A percentile compares a stretch with the other conserved stretches of the same genome.
Conservation (phyloP, 92 coral and sea anemone genomes). For the Virgularia gustaviana region DNA sequence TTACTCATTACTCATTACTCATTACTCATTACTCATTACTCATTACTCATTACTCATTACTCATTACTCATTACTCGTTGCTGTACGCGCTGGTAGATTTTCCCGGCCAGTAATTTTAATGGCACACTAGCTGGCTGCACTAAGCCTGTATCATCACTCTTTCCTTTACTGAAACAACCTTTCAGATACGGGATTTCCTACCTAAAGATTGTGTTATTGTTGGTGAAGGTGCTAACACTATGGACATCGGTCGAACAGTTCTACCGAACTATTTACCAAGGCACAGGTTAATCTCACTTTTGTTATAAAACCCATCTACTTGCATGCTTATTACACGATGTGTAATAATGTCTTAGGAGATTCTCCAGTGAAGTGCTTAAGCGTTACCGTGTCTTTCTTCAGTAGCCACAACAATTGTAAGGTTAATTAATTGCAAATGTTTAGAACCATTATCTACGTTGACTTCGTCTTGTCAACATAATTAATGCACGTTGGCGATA, state of each 20-base stretch:
- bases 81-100: no score
- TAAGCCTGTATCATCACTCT: background rate
- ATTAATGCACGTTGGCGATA: no score
- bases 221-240: conserved; percentile 92
- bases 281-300: conserved; percentile 50
- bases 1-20: conserved; percentile 4
- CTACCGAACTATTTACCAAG: conserved; percentile 72
- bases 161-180: background rate
- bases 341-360: background rate
- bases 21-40: background rate
- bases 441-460: no score
- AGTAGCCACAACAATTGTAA: no score
- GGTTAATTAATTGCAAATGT: no score
- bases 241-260: conserved; percentile 96
- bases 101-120: background rate
- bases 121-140: background rate
- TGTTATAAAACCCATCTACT: background rate
- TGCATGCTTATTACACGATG: background rate
- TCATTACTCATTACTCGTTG: background rate
- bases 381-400: no score
- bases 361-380: background rate
- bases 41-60: background rate
- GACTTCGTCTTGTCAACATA: no score
- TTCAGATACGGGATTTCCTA: conserved; percentile 63
- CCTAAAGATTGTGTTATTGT: conserved; percentile 71